phyloP scores from a whole-genome alignment of 2,888 invertebrate genomes.

The Ceriagrion tenellum region DNA sequence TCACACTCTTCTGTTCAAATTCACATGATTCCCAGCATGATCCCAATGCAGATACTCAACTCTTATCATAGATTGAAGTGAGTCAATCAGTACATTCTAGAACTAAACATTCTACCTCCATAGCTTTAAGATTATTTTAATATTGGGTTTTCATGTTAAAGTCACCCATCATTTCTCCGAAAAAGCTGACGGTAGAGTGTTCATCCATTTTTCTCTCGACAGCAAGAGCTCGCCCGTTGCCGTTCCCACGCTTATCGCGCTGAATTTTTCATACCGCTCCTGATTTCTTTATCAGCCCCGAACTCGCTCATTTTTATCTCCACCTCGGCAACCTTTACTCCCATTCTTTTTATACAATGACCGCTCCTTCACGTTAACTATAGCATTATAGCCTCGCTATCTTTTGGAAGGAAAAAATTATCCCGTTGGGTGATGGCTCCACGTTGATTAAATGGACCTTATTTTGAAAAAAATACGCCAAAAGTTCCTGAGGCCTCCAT shows the following conservation, averaged over 20 bases:
- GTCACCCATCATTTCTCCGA: no score
- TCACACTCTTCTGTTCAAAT: no score
- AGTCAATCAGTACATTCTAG: no score
- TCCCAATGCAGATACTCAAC: no score
- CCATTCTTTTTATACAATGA: background rate
- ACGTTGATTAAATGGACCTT: background rate
- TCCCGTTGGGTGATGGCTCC: background rate
- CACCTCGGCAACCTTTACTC: background rate
- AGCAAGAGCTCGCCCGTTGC: background rate
- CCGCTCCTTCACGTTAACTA: background rate
- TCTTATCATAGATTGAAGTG: no score
- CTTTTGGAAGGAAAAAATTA: background rate
- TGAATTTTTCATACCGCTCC: background rate
- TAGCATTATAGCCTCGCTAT: background rate
- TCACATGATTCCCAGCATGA: no score
- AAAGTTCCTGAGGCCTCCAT: no score
- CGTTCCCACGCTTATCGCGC: constrained; percentile 15
- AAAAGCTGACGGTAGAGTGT: background rate
- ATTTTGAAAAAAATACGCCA: no score
- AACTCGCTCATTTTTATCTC: background rate
- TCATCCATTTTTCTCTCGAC: background rate
- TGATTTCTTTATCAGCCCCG: background rate
- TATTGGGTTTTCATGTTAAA: no score
- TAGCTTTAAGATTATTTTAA: no score
- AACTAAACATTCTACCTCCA: no score